Conservation (phyloP, 2,888 invertebrate genomes). For the Cryptocheilus praepositus region DNA sequence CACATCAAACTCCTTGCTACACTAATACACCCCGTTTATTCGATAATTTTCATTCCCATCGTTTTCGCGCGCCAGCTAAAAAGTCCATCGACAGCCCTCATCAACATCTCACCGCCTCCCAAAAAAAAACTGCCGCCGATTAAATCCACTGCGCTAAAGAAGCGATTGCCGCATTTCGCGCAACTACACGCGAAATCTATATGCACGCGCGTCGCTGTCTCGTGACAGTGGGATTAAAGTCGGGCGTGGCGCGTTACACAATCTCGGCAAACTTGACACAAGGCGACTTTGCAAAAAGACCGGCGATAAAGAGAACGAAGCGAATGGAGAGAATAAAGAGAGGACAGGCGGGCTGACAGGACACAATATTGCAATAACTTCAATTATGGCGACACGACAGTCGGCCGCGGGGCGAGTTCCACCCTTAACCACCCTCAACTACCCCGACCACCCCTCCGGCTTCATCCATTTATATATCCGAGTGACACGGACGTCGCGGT, state of each 20-base stretch:
- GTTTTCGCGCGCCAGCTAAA: too few species aligned
- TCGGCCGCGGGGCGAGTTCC: conserved; percentile 55
- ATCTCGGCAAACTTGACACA: conserved; percentile 59
- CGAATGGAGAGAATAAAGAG: conserved; percentile 12
- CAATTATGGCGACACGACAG: conserved; percentile 72
- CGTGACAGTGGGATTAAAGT: conserved; percentile 63
- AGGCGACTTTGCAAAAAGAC: too few species aligned
- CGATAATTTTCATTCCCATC: too few species aligned
- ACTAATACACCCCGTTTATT: too few species aligned
- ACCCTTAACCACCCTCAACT: conserved; percentile 24
- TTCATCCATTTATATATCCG: conserved; percentile 67
- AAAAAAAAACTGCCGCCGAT: too few species aligned
- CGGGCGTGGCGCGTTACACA: conserved; percentile 63
- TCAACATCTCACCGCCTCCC: too few species aligned
- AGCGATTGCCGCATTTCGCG: background rate
- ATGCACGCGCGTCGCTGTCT: conserved; percentile 53
- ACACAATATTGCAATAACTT: conserved; percentile 75
- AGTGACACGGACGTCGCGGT: conserved; percentile 61
- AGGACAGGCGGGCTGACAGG: conserved; percentile 65
- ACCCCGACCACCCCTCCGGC: conserved; percentile 31
- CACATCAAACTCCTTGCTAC: too few species aligned
- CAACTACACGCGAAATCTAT: conserved; percentile 34
- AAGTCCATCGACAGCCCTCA: too few species aligned
- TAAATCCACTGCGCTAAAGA: too few species aligned
- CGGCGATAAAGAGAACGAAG: conserved; percentile 13